A percentile compares a stretch with the other conserved stretches of the same genome.
Evolutionary conservation across 2,888 invertebrate species (phyloP).

Genomic region (Polydrusus cervinus): DNA sequence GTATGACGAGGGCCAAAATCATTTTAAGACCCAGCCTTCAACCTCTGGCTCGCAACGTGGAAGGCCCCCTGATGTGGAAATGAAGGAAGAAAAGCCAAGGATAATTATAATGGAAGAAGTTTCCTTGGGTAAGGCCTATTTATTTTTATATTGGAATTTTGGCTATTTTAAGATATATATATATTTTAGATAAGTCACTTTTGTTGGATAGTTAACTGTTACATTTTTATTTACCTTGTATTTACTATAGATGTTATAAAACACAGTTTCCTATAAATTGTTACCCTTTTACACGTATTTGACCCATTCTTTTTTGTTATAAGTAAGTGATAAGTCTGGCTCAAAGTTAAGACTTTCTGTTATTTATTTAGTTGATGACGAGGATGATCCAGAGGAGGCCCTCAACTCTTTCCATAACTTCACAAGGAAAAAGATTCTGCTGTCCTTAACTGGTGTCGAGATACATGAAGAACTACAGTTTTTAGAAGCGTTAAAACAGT

Average conservation of each 20-base stretch:
- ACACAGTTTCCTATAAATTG: too few species aligned
- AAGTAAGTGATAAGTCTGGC: too few species aligned
- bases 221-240: too few species aligned
- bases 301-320: too few species aligned
- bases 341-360: too few species aligned
- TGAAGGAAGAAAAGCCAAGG: conserved; percentile 4
- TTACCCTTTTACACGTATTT: too few species aligned
- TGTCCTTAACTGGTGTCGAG: conserved; percentile 19
- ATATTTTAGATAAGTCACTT: too few species aligned
- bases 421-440: conserved; percentile 2
- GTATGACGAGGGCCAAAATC: background rate
- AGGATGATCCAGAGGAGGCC: conserved; percentile 12
- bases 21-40: conserved; percentile 1
- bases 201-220: too few species aligned
- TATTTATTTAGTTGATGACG: conserved; percentile 16
- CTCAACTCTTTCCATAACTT: background rate
- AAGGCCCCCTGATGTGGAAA: conserved; percentile 1
- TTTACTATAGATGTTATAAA: too few species aligned
- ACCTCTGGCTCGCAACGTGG: background rate
- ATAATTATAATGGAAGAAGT: conserved; percentile 6
- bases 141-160: background rate
- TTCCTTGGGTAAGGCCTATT: conserved; percentile 12
- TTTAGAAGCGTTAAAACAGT: conserved; percentile 24
- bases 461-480: conserved; percentile 20
- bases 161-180: too few species aligned